phyloP scores from a whole-genome alignment of 2,797 vertebrate genomes.

The Crocidura indochinensis region DNA sequence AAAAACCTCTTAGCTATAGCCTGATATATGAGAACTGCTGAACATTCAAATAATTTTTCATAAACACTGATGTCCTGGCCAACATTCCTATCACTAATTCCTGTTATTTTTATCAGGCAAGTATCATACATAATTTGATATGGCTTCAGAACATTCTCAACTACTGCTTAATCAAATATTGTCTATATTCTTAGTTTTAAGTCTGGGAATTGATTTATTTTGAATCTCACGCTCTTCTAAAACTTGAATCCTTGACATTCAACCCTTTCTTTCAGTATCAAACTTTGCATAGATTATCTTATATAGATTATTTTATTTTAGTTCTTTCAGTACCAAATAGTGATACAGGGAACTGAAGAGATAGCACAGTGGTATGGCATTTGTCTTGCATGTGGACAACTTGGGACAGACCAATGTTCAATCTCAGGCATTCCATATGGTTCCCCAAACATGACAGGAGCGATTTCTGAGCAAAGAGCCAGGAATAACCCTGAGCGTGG shows the following conservation, averaged over 20 bases:
- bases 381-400: no score
- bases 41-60: conserved; percentile 49
- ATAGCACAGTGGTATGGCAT: no score
- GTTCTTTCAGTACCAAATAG: neutral
- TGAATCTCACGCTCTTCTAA: conserved; percentile 52
- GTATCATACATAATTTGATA: conserved; percentile 43
- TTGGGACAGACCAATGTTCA: no score
- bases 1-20: neutral
- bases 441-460: no score
- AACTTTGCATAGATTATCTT: neutral
- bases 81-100: conserved; percentile 12
- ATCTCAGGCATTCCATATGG: no score
- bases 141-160: conserved; percentile 20
- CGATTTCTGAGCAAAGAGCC: no score
- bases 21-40: neutral
- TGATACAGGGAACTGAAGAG: neutral
- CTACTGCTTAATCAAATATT: conserved; percentile 67
- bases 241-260: conserved; percentile 6
- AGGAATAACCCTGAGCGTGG: no score
- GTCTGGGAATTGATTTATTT: conserved; percentile 14
- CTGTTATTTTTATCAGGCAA: conserved; percentile 55
- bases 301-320: neutral
- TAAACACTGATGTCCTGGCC: conserved; percentile 39
- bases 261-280: conserved; percentile 3
- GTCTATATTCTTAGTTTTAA: conserved; percentile 52